Evolutionary conservation across 1,140 invertebrate species (phyloP), one percentile per base, ranked within the genome.

Genomic region (Littorina saxatilis): DNA sequence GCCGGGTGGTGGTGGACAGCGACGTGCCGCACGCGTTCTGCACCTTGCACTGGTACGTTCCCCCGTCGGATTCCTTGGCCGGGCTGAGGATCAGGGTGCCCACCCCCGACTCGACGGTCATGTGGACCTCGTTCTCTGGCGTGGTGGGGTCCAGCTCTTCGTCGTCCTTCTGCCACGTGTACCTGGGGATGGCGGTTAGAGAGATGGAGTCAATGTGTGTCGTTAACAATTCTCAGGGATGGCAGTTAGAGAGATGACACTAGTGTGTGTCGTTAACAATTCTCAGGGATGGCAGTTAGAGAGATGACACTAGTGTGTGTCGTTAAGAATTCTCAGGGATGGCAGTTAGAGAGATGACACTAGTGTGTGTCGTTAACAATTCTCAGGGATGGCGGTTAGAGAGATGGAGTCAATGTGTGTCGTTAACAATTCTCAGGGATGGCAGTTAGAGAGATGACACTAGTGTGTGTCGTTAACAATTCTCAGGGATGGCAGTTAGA

Each of bases 101-200:
- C 84, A 97, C 94, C 0, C 97, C 97, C 0, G 83, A n/a, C n/a
- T 58, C 58, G 2, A 86, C 43, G 29, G 96, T 96, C 86, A 98
- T 97, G 89, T 98, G 96, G 3, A 95, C 96, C 90, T 99, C 98
- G 86, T 98, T 96, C 89, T 98, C 96, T 29, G 76, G 43, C 47
- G 75, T 40, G 7, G 77, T 80, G 0, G 86, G 35, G 63, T 97
- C 95, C 84, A 95, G 98, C 20, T 95, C 93, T 87, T 98, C 97
- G 73, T 98, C 98, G 94, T 99, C 98, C 92, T 99, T 99, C 66
- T 97, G 95, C 98, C 98, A 99, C 86, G 94, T 93, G 93, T 99
- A 99, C 84, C 97, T 98, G 93, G 50, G 7, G 20, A 76, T 9
- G 2, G 58, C 5, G 58, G 58, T 81, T 29, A 17, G 5, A 47